phyloP scores from a whole-genome alignment of 2,797 vertebrate species.

The Amblyraja radiata region DNA sequence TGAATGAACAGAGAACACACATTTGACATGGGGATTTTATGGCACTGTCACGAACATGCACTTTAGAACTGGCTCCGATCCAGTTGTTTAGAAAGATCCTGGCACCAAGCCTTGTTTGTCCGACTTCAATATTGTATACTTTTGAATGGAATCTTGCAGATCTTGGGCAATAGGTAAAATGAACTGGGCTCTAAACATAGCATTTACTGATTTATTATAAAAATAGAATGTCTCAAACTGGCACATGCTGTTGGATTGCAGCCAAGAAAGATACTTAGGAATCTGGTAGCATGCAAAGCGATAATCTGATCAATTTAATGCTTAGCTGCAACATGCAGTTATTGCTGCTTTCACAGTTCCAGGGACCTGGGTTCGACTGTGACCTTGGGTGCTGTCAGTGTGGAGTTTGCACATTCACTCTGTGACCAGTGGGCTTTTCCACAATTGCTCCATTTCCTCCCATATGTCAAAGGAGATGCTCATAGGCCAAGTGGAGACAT shows the following conservation, averaged over 20 bases:
- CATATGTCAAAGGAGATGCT: no score
- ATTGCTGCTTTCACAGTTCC: no score
- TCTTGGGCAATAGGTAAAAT: neutral
- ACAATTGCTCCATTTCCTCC: no score
- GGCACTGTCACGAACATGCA: neutral
- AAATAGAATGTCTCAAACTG: neutral
- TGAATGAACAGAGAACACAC: neutral
- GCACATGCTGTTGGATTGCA: neutral
- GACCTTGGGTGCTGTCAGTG: no score
- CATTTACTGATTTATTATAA: neutral
- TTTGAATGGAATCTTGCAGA: neutral
- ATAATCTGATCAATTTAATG: neutral
- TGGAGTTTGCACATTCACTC: no score
- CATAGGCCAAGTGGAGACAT: no score
- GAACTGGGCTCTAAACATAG: neutral
- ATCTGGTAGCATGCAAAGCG: neutral
- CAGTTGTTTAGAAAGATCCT: neutral
- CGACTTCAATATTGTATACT: neutral
- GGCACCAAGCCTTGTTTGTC: neutral
- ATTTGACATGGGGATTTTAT: neutral
- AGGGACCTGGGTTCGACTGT: no score
- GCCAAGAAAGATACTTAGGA: neutral
- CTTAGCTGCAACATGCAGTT: neutral
- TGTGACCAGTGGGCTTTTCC: no score
- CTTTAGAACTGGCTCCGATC: neutral